Evolutionary conservation across 2,113 vertebrate genomes (phyloP), one percentile per base, ranked within the genome.

Genomic region (Crotalus viridis): DNA sequence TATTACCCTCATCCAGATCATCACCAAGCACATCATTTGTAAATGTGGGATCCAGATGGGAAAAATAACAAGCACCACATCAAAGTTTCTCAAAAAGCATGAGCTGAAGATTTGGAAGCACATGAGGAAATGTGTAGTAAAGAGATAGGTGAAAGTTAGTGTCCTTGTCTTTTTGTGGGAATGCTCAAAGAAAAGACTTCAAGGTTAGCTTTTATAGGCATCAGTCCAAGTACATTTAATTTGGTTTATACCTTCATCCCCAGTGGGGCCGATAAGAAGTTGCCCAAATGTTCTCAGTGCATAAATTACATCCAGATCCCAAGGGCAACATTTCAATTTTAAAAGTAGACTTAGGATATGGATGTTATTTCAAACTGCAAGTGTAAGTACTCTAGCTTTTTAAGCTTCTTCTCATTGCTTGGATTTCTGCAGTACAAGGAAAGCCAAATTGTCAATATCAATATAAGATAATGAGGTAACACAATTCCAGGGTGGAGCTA

Each of bases 11-110:
- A 0, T 0, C 93, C 87, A 91, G 89, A 93, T 93, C 93, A 55
- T 5, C 7, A 0, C 87, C 10, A 12, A 95, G 61, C 0, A 74
- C 90, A 57, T 92, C 90, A 33, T 81, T 95, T 94, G 93, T 87
- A 94, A 97, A 98, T 95, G 95, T 97, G 97, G 94, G 48, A 74
- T 94, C 95, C 98, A 98, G 97, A 97, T 96, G 97, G 96, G 93
- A 92, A 69, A 54, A 95, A 93, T 93, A 95, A 93, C 95, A 86
- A 51, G 93, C 93, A 56, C 96, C 95, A 97, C 97, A 97, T 97
- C 64, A 97, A 97, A 98, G 97, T 0, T 64, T 28, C 56, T 64
- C 48, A 94, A 89, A 94, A 94, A 24, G 0, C 17, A 93, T 13
- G 22, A 92, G 93, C 94, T 74, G 4, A 0, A 94, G 89, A 93